Evolutionary conservation across 2,113 vertebrate species (phyloP), one percentile per base, ranked within the genome.

Genomic region (Charadrius vociferus): DNA sequence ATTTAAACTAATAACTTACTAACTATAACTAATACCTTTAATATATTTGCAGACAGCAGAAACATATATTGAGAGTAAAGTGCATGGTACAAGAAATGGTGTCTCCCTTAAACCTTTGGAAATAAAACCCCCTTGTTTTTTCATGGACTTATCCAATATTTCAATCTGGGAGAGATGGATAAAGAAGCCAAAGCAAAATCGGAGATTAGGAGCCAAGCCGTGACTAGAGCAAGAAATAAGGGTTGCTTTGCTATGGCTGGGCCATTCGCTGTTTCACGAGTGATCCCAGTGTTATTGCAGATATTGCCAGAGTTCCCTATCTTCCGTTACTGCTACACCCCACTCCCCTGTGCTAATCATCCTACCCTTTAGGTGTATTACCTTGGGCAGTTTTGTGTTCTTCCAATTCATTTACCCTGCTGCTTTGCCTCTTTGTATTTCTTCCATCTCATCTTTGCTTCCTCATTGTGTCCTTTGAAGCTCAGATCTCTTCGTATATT

Each of bases 181-280:
- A 43, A 50, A 55, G 58, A 66, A 78, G 24, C 13, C 47, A 62
- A 68, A 77, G 32, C 4, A 71, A 94, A 88, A 23, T 3, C 45
- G 26, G 36, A 49, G 22, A 37, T 53, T 70, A 81, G 56, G 22
- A 81, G 39, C 45, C n/a, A 56, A 45, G 29, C 20, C 17, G 11
- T 18, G 3, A 32, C 32, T 78, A 66, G 17, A 59, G 45, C 20
- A 67, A 49, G 63, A 81, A 66, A 14, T 70, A 23, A 45, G 8
- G 8, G 12, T 39, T 41, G 19, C 59, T 82, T 36, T 52, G 24
- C 34, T 52, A 1, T 80, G 36, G 14, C 66, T 47, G 61, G 27
- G 29, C 17, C 24, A 24, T n/a, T 56, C 0, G 0, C 23, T 32
- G 7, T 59, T 85, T 45, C 36, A 27, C 1, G 1, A 29, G 56